These are phyloP conservation scores for Cyclopterus lumpus DNA, from an alignment of 2,797 vertebrate genomes.

Conservation along the genomic window DNA sequence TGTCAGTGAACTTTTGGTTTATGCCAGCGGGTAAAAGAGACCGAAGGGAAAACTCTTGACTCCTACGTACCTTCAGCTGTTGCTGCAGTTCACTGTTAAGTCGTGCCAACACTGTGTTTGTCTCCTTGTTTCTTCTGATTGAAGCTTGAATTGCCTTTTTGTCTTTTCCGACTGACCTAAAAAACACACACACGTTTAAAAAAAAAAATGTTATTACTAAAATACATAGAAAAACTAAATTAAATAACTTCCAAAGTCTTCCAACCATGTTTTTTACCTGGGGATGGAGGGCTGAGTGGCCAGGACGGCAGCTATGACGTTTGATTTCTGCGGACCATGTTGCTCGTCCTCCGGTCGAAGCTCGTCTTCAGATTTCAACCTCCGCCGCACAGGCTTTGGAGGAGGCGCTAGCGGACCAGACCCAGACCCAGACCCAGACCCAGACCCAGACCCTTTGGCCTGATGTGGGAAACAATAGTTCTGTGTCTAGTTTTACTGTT, in stretches of 20 bases:
- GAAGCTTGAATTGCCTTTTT: constrained; percentile 99
- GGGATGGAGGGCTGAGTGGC: constrained; percentile 95
- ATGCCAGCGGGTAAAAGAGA: fast-evolving
- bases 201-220: not conserved
- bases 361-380: constrained; percentile 99
- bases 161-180: constrained; percentile 96
- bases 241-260: not conserved
- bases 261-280: constrained; percentile 80
- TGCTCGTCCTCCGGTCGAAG: constrained; percentile 94
- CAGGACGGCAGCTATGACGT: constrained; percentile 89
- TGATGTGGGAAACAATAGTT: constrained; percentile 42
- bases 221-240: not conserved
- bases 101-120: constrained; percentile 97
- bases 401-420: constrained; percentile 93
- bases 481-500: not conserved
- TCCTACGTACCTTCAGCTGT: constrained; percentile 89
- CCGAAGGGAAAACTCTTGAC: constrained; percentile 8
- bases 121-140: constrained; percentile 99
- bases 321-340: constrained; percentile 90
- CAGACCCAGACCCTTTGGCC: constrained; percentile 89
- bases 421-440: constrained; percentile 83
- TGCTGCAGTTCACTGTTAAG: constrained; percentile 98
- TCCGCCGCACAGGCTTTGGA: constrained; percentile 95
- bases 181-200: constrained; percentile 4
- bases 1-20: not conserved